Conservation (phyloP, 2,113 vertebrate genomes). For the Octodon degus region DNA sequence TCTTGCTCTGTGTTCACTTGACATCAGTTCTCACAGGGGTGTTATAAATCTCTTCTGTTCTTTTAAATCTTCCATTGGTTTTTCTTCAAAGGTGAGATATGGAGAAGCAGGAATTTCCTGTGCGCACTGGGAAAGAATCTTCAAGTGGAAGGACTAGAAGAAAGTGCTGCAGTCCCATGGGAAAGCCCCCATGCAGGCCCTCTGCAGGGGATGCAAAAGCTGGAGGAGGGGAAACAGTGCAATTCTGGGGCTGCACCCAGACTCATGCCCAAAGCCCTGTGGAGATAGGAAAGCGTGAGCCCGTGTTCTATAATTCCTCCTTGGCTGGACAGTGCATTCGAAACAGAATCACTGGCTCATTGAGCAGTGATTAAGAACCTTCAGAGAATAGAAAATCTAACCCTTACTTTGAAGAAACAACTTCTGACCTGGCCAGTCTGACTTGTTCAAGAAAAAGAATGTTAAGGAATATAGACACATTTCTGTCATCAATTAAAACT, state of each 20-base stretch:
- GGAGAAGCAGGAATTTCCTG: background rate
- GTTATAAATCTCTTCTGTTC: background rate
- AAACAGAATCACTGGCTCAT: background rate
- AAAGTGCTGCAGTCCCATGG: background rate
- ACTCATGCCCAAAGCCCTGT: background rate
- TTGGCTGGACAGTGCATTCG: background rate
- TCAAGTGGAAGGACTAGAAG: background rate
- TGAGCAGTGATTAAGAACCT: background rate
- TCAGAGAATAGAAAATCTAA: background rate
- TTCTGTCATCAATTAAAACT: background rate
- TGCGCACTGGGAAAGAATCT: background rate
- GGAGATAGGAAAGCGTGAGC: background rate
- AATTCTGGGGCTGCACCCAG: too few relatives aligned
- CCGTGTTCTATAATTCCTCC: background rate
- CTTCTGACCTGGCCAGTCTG: background rate
- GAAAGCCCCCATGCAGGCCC: too few relatives aligned
- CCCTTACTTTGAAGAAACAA: background rate
- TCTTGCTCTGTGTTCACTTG: background rate
- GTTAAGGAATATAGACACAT: background rate
- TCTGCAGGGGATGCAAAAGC: background rate
- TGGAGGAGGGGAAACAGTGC: background rate
- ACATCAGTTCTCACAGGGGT: background rate
- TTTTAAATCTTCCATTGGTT: background rate
- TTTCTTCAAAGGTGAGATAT: slow-evolving; percentile 30
- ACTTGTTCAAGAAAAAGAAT: background rate